Evolutionary conservation across 2,113 vertebrate species (phyloP).

Genomic region (Cacatua alba): DNA sequence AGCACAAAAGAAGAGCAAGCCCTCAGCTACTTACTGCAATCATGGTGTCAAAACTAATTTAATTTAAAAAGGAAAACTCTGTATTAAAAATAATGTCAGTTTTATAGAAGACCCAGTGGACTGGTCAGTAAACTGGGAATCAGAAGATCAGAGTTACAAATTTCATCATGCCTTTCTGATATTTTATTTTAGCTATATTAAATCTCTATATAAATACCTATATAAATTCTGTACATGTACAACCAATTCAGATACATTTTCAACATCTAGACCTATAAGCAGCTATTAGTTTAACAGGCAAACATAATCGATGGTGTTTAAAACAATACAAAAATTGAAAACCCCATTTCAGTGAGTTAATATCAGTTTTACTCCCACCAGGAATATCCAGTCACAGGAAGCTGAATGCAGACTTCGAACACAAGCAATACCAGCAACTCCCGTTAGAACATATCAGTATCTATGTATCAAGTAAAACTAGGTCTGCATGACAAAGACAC

Average conservation of each 20-base stretch:
- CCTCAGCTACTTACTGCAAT: not conserved
- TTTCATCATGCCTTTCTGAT: not conserved
- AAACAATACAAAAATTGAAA: not conserved
- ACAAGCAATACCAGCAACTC: not conserved
- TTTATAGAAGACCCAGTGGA: not conserved
- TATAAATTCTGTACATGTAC: not conserved
- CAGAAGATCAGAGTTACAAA: not conserved
- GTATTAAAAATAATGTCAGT: not conserved
- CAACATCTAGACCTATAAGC: not conserved
- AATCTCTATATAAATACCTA: not conserved
- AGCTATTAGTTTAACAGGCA: not conserved
- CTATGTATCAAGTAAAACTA: not conserved
- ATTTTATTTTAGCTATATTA: not conserved
- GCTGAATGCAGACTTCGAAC: not conserved
- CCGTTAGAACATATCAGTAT: not conserved
- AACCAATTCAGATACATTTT: not conserved
- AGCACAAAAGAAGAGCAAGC: not conserved
- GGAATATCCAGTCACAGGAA: not conserved
- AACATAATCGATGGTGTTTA: not conserved
- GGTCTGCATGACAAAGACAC: not conserved
- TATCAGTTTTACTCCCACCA: not conserved
- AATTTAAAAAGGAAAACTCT: not conserved
- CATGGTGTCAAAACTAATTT: not conserved
- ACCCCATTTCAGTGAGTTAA: not conserved
- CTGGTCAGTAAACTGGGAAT: not conserved